Percentiles rank a stretch among this genome's conserved stretches.
Evolutionary conservation across 2,888 invertebrate species (phyloP).

Genomic region (Autographa pulchrina): DNA sequence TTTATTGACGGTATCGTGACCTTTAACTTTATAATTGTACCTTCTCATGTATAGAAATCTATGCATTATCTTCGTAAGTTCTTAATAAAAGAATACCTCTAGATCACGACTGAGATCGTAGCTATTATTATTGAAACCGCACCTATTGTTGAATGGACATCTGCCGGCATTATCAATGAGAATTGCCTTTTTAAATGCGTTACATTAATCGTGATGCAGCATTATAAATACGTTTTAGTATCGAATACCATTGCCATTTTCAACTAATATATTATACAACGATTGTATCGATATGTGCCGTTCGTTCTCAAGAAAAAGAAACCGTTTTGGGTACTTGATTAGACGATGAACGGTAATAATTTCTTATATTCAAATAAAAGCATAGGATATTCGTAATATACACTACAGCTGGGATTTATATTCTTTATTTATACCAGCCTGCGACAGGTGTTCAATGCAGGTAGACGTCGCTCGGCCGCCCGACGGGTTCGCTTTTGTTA

Average conservation of each 20-base stretch:
- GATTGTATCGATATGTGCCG: background rate
- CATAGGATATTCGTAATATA: conserved; percentile 14
- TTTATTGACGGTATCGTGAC: conserved; percentile 17
- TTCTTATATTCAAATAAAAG: background rate
- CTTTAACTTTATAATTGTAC: conserved; percentile 25
- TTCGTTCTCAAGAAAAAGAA: background rate
- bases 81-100: conserved; percentile 49
- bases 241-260: conserved; percentile 38
- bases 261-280: background rate
- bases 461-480: conserved; percentile 73
- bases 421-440: conserved; percentile 65
- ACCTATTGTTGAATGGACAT: conserved; percentile 74
- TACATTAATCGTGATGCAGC: conserved; percentile 65
- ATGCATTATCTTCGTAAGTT: conserved; percentile 22
- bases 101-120: conserved; percentile 44
- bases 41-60: conserved; percentile 21
- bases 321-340: background rate
- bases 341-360: background rate
- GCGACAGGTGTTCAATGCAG: conserved; percentile 86
- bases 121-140: conserved; percentile 65
- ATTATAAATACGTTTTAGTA: conserved; percentile 52
- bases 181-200: conserved; percentile 62
- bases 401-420: conserved; percentile 48
- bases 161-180: conserved; percentile 72
- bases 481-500: conserved; percentile 69